These are phyloP conservation scores for Mastigias papua DNA, from an alignment of 30 jellyfish, hydroid and myxozoan genomes.

Conservation along the genomic window DNA sequence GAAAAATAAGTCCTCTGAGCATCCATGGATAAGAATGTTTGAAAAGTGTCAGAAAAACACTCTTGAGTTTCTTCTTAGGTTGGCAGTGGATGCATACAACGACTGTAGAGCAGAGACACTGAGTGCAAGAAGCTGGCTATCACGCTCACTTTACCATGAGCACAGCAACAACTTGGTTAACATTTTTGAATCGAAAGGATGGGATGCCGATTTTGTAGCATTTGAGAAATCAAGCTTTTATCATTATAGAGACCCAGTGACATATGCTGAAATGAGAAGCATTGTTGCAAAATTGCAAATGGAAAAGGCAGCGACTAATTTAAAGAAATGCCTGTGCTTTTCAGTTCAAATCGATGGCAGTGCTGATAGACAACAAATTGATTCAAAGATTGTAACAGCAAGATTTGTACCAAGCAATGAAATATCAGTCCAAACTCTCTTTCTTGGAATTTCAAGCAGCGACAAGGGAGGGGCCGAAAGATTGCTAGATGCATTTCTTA, in stretches of 20 bases:
- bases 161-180: conserved; percentile 59
- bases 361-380: conserved; percentile 64
- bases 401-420: conserved; percentile 58
- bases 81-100: no score
- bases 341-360: conserved; percentile 62
- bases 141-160: conserved; percentile 52
- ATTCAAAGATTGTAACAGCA: conserved; percentile 56
- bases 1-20: no score
- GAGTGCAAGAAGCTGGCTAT: conserved; percentile 70
- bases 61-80: no score
- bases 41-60: no score
- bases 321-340: conserved; percentile 49
- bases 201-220: conserved; percentile 34
- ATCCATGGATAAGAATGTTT: no score
- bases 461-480: conserved; percentile 63
- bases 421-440: conserved; percentile 53
- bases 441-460: conserved; percentile 70
- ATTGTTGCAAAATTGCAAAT: no score
- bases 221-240: conserved; percentile 29
- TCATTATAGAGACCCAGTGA: conserved; percentile 68
- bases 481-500: conserved; percentile 34
- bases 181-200: conserved; percentile 22
- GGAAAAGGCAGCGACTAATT: conserved; percentile 51
- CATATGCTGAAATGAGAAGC: conserved; percentile 55
- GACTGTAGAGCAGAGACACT: conserved; percentile 57